Evolutionary conservation across 2,888 invertebrate genomes (phyloP).

Genomic region (Margaritifera margaritifera): DNA sequence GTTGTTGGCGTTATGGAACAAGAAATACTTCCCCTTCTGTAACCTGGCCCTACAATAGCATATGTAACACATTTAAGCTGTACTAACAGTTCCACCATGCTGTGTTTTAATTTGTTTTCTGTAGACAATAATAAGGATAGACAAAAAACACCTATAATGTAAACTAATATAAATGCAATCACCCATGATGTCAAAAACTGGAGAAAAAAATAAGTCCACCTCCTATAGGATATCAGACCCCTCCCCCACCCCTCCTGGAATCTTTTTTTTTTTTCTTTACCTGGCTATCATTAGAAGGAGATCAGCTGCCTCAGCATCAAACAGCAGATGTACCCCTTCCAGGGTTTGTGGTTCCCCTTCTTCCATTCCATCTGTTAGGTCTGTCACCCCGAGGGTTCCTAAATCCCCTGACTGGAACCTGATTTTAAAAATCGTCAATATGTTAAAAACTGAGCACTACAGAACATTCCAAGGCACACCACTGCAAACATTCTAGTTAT

Average conservation of each 20-base stretch:
- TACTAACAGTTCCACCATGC: no score
- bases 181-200: no score
- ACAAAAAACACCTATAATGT: no score
- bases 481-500: no score
- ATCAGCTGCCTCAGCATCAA: constrained; percentile 62
- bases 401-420: background rate
- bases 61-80: background rate
- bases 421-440: constrained; percentile 1
- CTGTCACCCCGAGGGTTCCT: background rate
- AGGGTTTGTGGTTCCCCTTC: constrained; percentile 34
- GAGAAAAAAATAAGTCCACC: no score
- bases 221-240: no score
- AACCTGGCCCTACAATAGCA: constrained; percentile 50
- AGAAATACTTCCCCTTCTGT: constrained; percentile 58
- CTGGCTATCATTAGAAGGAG: constrained; percentile 57
- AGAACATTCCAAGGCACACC: no score
- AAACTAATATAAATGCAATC: no score
- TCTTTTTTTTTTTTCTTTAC: constrained; percentile 25
- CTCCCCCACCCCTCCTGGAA: no score
- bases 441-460: no score
- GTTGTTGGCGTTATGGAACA: constrained; percentile 57
- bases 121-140: no score
- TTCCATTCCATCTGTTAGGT: constrained; percentile 10
- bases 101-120: no score
- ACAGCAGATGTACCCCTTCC: constrained; percentile 51